These are phyloP conservation scores for Drosophila biarmipes DNA, from an alignment of 1,140 invertebrate genomes.

Conservation along the genomic window DNA sequence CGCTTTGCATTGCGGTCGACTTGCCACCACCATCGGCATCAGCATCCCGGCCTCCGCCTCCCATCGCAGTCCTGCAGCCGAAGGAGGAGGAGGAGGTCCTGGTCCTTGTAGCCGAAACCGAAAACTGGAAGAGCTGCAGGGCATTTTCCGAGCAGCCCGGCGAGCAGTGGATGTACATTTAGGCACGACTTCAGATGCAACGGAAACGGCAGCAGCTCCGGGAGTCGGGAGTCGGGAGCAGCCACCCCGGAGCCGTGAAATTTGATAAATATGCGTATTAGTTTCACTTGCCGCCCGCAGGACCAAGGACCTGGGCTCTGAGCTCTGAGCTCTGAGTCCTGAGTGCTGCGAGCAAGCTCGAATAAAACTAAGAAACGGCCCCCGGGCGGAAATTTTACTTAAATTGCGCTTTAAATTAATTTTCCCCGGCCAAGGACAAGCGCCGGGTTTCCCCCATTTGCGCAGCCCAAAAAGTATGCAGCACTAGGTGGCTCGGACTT, in stretches of 20 bases:
- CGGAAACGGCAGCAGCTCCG: conserved; percentile 23
- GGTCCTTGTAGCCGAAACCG: too few relatives aligned
- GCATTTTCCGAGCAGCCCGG: conserved; percentile 39
- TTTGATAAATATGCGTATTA: conserved; percentile 83
- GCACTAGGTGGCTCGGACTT: conserved; percentile 10
- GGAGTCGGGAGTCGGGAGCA: conserved; percentile 21
- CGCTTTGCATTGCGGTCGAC: conserved; percentile 69
- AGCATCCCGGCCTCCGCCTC: too few relatives aligned
- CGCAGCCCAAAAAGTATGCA: conserved; percentile 55
- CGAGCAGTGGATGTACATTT: conserved; percentile 60
- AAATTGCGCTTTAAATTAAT: conserved; percentile 78
- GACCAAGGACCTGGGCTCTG: neutral
- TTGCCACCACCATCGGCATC: neutral
- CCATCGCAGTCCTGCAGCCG: conserved; percentile 1
- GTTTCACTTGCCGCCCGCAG: conserved; percentile 64
- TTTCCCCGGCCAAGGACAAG: conserved; percentile 34
- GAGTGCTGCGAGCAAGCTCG: conserved; percentile 32
- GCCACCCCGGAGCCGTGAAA: conserved; percentile 69
- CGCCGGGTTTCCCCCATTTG: neutral
- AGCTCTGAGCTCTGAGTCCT: conserved; percentile 9
- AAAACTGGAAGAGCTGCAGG: conserved; percentile 59
- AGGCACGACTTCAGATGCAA: conserved; percentile 30
- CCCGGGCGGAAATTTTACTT: conserved; percentile 53
- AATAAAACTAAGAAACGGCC: conserved; percentile 51
- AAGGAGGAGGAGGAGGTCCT: neutral